Evolutionary conservation across 2,888 invertebrate genomes (phyloP), one percentile per base, ranked within the genome.

Genomic region (Cylindroiulus punctatus): DNA sequence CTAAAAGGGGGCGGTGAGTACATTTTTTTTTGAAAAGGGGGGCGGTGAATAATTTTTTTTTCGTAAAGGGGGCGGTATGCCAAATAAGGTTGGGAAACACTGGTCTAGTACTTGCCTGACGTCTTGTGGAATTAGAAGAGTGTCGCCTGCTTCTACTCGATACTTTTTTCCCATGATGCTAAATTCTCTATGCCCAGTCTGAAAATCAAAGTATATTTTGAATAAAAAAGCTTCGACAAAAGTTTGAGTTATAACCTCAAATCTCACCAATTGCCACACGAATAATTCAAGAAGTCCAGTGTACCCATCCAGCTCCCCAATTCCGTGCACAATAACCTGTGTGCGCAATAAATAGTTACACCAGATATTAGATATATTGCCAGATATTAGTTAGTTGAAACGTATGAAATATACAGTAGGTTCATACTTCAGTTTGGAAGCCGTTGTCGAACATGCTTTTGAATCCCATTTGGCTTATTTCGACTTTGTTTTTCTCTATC

Each of bases 101-200:
- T 44, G 12, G 47, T 4, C 52, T 52, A n/a, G 10, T 0, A 52
- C 84, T 22, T 83, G 84, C 86, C 22, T 52, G 30, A 26, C 52
- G 36, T 86, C 84, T n/a, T 42, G 30, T 17, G 86, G 86, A 84
- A 86, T 86, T 22, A 86, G 52, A 22, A 86, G 84, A 12, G 83
- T 86, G 82, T 86, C 86, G 40, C 83, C 86, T 12, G 1, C 52
- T 52, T 86, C 52, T 17, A 86, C 8, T 0, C 19, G 26, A 32
- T 52, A 47, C 14, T 44, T 26, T 52, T 86, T 86, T 8, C 83
- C 57, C n/a, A 47, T 3, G 14, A 86, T 52, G 22, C n/a, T 44
- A 44, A 84, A 26, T 82, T 40, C 30, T 10, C 52, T 44, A 17
- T 47, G 30, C 52, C 86, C 86, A 14, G 19, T n/a, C 86, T 86